Percentiles rank a stretch among this genome's conserved stretches.
phyloP scores from a whole-genome alignment of 2,888 invertebrate genomes.

The Amphiduros pacificus region DNA sequence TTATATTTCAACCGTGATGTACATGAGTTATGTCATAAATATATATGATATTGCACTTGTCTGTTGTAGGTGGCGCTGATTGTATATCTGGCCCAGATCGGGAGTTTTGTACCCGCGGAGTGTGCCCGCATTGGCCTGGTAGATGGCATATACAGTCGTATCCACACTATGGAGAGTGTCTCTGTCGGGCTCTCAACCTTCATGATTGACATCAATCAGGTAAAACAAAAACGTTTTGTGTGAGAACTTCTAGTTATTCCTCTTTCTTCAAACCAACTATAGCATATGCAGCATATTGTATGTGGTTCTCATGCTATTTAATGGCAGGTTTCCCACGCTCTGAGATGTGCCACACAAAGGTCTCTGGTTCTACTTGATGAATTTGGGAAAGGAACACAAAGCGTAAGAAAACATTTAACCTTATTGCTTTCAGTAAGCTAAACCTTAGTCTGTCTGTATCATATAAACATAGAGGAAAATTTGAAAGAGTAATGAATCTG shows the following conservation, averaged over 20 bases:
- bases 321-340: slow-evolving; percentile 71
- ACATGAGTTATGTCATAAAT: too few species aligned
- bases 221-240: slow-evolving; percentile 48
- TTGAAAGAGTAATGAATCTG: too few species aligned
- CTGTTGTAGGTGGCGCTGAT: slow-evolving; percentile 71
- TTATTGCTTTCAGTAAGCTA: too few species aligned
- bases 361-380: slow-evolving; percentile 85
- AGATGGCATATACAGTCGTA: slow-evolving; percentile 75
- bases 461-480: too few species aligned
- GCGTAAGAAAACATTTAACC: too few species aligned
- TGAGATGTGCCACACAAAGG: slow-evolving; percentile 68
- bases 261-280: too few species aligned
- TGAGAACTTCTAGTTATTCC: not conserved
- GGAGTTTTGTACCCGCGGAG: slow-evolving; percentile 84
- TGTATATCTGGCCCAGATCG: slow-evolving; percentile 84
- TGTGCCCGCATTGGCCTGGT: slow-evolving; percentile 73
- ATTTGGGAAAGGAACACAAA: slow-evolving; percentile 80
- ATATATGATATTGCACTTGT: too few species aligned
- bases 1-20: too few species aligned
- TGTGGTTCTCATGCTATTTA: not conserved
- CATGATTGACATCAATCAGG: slow-evolving; percentile 81
- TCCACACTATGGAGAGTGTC: slow-evolving; percentile 77
- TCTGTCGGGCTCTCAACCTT: slow-evolving; percentile 82
- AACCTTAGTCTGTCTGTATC: too few species aligned
- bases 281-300: too few species aligned